Evolutionary conservation across 2,797 vertebrate genomes (phyloP).

Genomic region (Enteromius anoplus): DNA sequence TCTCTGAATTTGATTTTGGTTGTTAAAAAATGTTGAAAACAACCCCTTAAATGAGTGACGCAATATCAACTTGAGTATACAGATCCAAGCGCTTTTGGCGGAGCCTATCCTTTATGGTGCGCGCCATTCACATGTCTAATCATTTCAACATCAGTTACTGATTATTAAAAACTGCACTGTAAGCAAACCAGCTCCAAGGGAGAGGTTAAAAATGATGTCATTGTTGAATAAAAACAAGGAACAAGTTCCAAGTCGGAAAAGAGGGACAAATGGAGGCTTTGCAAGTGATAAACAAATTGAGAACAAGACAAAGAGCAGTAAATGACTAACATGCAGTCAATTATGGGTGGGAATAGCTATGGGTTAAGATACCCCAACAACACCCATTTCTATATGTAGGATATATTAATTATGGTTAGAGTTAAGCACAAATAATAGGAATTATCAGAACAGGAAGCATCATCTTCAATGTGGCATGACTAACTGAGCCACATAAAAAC

Average conservation of each 20-base stretch:
- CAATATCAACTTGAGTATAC: background rate
- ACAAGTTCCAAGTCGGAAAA: slow-evolving; percentile 10
- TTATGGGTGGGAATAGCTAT: slow-evolving; percentile 19
- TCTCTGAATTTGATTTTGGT: background rate
- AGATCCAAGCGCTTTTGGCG: slow-evolving; percentile 3
- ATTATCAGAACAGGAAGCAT: background rate
- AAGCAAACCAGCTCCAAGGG: slow-evolving; percentile 23
- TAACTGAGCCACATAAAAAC: background rate
- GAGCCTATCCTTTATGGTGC: background rate
- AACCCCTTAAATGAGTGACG: background rate
- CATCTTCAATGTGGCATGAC: background rate
- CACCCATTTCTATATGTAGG: background rate
- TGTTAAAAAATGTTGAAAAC: background rate
- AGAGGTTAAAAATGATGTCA: slow-evolving; percentile 33
- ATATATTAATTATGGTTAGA: background rate
- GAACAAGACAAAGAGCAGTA: background rate
- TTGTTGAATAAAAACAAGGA: slow-evolving; percentile 32
- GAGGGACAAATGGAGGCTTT: background rate
- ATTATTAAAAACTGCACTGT: background rate
- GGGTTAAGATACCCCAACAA: slow-evolving; percentile 9
- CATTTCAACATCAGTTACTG: background rate
- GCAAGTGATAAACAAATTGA: background rate
- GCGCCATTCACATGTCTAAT: background rate
- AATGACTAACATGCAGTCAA: slow-evolving; percentile 10
- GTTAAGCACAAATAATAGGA: background rate